Percentiles rank a stretch among this genome's conserved stretches.
Evolutionary conservation across 2,888 invertebrate genomes (phyloP).

Genomic region (Drosophila robusta): DNA sequence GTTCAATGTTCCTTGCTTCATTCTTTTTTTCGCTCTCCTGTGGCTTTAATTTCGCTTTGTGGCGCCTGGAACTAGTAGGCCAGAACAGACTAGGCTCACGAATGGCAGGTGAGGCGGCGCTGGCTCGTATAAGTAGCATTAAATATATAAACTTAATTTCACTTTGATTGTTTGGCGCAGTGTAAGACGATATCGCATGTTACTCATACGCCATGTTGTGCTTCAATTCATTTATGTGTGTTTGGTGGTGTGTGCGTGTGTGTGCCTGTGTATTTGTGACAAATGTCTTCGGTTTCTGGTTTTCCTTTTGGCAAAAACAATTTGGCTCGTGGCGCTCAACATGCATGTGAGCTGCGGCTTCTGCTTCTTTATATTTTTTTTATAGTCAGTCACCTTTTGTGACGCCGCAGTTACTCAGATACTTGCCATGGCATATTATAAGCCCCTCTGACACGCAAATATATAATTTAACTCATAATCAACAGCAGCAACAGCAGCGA

Average conservation of each 20-base stretch:
- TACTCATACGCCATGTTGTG: conserved; percentile 76
- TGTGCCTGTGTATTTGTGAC: conserved; percentile 60
- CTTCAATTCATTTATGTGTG: conserved; percentile 12
- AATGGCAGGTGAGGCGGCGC: conserved; percentile 24
- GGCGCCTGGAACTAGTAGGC: conserved; percentile 41
- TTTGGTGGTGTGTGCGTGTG: conserved; percentile 30
- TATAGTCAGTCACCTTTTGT: conserved; percentile 62
- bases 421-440: conserved; percentile 52
- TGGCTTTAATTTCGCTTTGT: conserved; percentile 72
- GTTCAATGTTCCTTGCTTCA: conserved; percentile 51
- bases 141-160: conserved; percentile 80
- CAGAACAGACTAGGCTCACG: conserved; percentile 14
- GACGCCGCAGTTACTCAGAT: conserved; percentile 51
- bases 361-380: conserved; percentile 27
- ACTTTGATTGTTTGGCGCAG: conserved; percentile 80
- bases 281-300: conserved; percentile 68
- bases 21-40: conserved; percentile 1
- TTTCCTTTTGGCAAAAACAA: conserved; percentile 58
- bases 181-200: conserved; percentile 82
- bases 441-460: conserved; percentile 73
- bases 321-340: conserved; percentile 44
- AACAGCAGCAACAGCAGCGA: conserved; percentile 40
- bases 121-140: conserved; percentile 63
- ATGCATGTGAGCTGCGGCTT: conserved; percentile 58
- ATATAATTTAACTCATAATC: conserved; percentile 80